These are phyloP conservation scores for Acanthochromis polyacanthus DNA, from an alignment of 2,113 vertebrate species.

Conservation along the genomic window DNA sequence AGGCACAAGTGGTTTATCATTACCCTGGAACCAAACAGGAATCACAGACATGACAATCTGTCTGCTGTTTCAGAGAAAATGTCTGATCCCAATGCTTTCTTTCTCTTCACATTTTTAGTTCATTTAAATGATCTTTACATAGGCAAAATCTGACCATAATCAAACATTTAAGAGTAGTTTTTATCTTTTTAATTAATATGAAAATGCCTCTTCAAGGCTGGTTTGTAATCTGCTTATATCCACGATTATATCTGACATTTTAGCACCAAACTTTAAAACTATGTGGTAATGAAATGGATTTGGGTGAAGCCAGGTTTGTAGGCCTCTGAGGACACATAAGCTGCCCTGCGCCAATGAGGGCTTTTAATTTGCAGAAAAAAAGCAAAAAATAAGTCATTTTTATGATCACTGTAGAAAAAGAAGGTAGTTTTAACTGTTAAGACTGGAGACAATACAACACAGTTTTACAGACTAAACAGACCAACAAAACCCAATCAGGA, in stretches of 20 bases:
- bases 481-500: not conserved
- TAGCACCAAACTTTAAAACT: not conserved
- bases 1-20: conserved; percentile 73
- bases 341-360: not conserved
- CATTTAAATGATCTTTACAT: not conserved
- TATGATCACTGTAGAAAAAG: not conserved
- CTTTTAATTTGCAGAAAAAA: conserved; percentile 8
- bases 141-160: not conserved
- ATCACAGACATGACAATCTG: conserved; percentile 18
- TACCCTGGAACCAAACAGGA: conserved; percentile 65
- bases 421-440: conserved; percentile 4
- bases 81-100: not conserved
- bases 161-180: not conserved
- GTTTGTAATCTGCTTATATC: not conserved
- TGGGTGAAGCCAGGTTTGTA: not conserved
- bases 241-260: not conserved
- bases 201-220: not conserved
- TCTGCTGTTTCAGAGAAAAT: conserved; percentile 13
- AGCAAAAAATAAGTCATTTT: not conserved
- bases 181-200: not conserved
- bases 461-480: not conserved
- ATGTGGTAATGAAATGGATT: not conserved
- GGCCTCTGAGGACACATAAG: conserved; percentile 19
- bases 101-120: not conserved
- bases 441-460: not conserved